Percentiles rank a stretch among this genome's conserved stretches.
phyloP scores from a whole-genome alignment of 2,888 invertebrate genomes.

The Cheilosia impressa region DNA sequence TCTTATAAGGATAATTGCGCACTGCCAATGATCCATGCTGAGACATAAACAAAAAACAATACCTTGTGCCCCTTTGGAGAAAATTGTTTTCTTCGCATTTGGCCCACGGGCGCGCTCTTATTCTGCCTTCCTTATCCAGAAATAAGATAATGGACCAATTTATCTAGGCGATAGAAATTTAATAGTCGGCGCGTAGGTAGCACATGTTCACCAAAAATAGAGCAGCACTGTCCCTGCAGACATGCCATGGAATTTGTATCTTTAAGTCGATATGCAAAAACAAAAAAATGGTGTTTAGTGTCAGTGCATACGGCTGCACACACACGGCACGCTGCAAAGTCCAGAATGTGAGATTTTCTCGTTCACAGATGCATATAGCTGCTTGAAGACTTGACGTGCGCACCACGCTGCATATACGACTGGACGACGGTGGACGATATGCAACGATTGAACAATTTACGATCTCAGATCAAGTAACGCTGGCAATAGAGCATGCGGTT shows the following conservation, averaged over 20 bases:
- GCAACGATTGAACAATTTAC: conserved; percentile 71
- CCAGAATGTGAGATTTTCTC: conserved; percentile 44
- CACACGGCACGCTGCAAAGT: conserved; percentile 52
- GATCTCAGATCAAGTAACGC: conserved; percentile 67
- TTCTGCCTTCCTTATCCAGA: conserved; percentile 66
- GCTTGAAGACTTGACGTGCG: conserved; percentile 63
- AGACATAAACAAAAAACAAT: neutral
- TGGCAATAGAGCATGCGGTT: conserved; percentile 42
- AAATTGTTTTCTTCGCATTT: conserved; percentile 36
- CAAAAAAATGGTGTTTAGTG: conserved; percentile 5
- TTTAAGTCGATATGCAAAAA: conserved; percentile 50
- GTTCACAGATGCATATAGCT: conserved; percentile 49
- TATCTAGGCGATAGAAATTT: conserved; percentile 72
- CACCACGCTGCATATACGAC: conserved; percentile 7
- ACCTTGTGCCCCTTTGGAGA: conserved; percentile 38
- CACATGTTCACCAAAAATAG: conserved; percentile 42
- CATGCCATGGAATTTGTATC: conserved; percentile 47
- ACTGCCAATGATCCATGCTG: neutral
- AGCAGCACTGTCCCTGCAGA: conserved; percentile 26
- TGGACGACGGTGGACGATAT: conserved; percentile 38
- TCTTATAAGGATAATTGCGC: conserved; percentile 56
- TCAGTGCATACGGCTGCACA: conserved; percentile 32
- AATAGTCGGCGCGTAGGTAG: conserved; percentile 72
- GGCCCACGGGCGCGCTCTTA: conserved; percentile 63
- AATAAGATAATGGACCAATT: conserved; percentile 73